These are phyloP conservation scores for Patiria pectinifera DNA, from an alignment of 53 echinoderm and acorn worm genomes.

Conservation along the genomic window DNA sequence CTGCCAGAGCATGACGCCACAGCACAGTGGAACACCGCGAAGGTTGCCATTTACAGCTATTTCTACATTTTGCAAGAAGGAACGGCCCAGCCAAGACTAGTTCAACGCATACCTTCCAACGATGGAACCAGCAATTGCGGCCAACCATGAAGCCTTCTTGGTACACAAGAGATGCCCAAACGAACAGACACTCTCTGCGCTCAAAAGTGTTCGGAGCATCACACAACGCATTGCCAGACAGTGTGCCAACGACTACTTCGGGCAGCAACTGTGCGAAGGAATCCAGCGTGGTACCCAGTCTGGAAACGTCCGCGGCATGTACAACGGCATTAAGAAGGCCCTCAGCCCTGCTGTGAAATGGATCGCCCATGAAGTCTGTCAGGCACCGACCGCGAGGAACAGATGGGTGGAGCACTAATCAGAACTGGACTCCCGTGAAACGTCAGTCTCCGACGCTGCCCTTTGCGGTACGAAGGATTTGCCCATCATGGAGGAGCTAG, in stretches of 20 bases:
- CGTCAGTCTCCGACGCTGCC: constrained; percentile 41
- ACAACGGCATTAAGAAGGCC: constrained; percentile 57
- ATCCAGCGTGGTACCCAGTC: background rate
- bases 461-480: constrained; percentile 5
- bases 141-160: no score
- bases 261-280: no score
- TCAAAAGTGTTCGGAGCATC: no score
- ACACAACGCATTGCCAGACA: background rate
- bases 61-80: constrained; percentile 45
- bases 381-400: constrained; percentile 43
- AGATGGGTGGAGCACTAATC: constrained; percentile 72
- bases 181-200: no score
- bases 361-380: constrained; percentile 21
- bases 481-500: constrained; percentile 41
- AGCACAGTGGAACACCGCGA: constrained; percentile 32
- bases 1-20: constrained; percentile 5
- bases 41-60: constrained; percentile 32
- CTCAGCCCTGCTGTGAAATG: constrained; percentile 50
- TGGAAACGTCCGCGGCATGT: constrained; percentile 48
- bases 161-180: no score
- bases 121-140: background rate
- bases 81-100: constrained; percentile 22
- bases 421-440: constrained; percentile 60
- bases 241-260: no score
- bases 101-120: constrained; percentile 14